Evolutionary conservation across 2,797 vertebrate genomes (phyloP).

Genomic region (Artibeus lituratus): DNA sequence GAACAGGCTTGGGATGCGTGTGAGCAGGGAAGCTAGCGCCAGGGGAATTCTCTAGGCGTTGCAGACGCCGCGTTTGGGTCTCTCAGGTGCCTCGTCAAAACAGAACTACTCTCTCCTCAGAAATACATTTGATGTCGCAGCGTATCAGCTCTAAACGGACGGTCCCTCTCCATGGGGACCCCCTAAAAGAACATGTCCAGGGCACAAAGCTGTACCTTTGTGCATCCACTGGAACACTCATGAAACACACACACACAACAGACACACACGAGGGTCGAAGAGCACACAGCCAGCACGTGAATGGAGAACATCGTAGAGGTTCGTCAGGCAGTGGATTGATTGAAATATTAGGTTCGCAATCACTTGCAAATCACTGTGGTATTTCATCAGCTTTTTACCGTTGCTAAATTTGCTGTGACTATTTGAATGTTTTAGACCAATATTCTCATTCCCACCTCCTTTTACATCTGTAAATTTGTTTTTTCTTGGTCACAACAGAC

Average conservation of each 20-base stretch:
- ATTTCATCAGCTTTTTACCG: background rate
- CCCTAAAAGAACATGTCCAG: background rate
- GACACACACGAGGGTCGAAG: background rate
- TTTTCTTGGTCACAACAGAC: background rate
- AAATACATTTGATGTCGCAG: background rate
- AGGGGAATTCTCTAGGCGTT: background rate
- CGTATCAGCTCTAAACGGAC: background rate
- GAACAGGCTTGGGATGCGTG: background rate
- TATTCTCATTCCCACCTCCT: background rate
- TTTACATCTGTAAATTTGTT: background rate
- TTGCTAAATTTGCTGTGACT: background rate
- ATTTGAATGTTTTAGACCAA: slow-evolving; percentile 1
- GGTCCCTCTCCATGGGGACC: background rate
- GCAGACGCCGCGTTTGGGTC: background rate
- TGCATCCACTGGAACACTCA: background rate
- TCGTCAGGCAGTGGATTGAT: background rate
- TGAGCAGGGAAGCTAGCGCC: background rate
- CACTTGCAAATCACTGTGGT: too few relatives aligned
- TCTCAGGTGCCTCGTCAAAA: background rate
- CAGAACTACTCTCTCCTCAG: background rate
- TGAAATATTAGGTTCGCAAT: background rate
- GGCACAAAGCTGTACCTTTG: background rate
- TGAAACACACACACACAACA: background rate
- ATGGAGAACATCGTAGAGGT: background rate
- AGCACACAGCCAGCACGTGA: background rate